A percentile compares a stretch with the other conserved stretches of the same genome.
Evolutionary conservation across 2,888 invertebrate species (phyloP).

Genomic region (Aporophyla lueneburgensis): DNA sequence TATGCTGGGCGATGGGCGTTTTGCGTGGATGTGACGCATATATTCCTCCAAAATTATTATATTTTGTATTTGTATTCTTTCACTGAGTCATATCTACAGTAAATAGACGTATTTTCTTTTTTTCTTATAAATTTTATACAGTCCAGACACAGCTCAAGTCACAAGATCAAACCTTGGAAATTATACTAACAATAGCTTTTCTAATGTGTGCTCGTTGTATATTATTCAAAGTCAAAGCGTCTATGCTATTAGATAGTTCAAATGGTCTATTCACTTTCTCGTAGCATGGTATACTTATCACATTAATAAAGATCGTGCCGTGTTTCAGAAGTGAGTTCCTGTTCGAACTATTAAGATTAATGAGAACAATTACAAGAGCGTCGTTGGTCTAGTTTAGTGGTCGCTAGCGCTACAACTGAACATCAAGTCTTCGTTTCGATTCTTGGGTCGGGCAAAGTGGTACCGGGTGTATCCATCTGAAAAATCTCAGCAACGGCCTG

Average conservation of each 20-base stretch:
- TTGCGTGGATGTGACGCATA: neutral
- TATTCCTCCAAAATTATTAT: too few species aligned
- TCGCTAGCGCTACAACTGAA: too few species aligned
- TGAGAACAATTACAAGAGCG: neutral
- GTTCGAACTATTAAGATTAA: neutral
- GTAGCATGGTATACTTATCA: neutral
- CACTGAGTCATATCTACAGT: too few species aligned
- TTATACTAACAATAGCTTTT: conserved; percentile 25
- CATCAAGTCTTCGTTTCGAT: too few species aligned
- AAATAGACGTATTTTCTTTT: too few species aligned
- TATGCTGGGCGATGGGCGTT: neutral
- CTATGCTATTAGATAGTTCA: neutral
- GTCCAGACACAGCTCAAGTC: neutral
- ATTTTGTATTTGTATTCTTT: too few species aligned
- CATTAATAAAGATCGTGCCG: neutral
- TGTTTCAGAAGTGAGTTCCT: neutral
- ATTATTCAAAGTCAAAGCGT: neutral
- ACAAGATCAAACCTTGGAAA: conserved; percentile 3
- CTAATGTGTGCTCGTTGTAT: conserved; percentile 4
- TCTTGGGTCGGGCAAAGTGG: too few species aligned
- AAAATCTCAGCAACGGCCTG: too few species aligned
- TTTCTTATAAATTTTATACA: neutral
- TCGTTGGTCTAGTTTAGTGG: too few species aligned
- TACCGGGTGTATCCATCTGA: too few species aligned
- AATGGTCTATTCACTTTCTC: conserved; percentile 5